phyloP scores from a whole-genome alignment of 1,140 invertebrate species.

The Galleria mellonella region DNA sequence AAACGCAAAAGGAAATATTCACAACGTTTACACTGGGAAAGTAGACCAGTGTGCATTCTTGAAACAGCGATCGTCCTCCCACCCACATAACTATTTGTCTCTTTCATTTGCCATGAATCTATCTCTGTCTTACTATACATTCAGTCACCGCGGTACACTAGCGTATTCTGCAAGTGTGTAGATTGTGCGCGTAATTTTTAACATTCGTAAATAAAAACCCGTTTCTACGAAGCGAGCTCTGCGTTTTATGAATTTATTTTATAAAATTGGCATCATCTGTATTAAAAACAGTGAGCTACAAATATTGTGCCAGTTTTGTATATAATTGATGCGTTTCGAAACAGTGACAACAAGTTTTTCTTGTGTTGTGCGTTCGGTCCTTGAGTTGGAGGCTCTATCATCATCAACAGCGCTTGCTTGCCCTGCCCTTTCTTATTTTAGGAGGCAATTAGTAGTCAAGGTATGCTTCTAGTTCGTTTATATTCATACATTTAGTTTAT shows the following conservation, averaged over 20 bases:
- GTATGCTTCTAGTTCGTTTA: constrained; percentile 31
- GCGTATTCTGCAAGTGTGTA: constrained; percentile 48
- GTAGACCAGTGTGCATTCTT: constrained; percentile 48
- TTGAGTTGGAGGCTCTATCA: constrained; percentile 64
- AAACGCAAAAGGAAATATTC: no score
- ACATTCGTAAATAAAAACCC: constrained; percentile 53
- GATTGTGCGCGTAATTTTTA: constrained; percentile 19
- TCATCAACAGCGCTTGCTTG: constrained; percentile 23
- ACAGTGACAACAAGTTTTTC: constrained; percentile 64
- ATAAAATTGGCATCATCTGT: background rate
- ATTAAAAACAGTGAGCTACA: background rate
- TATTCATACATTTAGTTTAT: constrained; percentile 1
- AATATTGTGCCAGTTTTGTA: background rate
- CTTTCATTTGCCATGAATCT: constrained; percentile 37
- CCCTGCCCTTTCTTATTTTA: constrained; percentile 35
- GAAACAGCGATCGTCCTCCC: constrained; percentile 62
- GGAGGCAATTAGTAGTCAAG: constrained; percentile 42
- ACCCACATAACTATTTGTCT: constrained; percentile 47
- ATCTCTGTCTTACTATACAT: constrained; percentile 43
- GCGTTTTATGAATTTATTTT: constrained; percentile 1
- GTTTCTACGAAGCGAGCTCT: constrained; percentile 21
- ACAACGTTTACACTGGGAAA: constrained; percentile 10
- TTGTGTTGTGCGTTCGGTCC: constrained; percentile 52
- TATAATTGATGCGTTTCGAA: constrained; percentile 25
- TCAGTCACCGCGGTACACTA: constrained; percentile 57